Base-by-base conservation (phyloP, 2,113 vertebrate species). In the Meleagris gallopavo region DNA sequence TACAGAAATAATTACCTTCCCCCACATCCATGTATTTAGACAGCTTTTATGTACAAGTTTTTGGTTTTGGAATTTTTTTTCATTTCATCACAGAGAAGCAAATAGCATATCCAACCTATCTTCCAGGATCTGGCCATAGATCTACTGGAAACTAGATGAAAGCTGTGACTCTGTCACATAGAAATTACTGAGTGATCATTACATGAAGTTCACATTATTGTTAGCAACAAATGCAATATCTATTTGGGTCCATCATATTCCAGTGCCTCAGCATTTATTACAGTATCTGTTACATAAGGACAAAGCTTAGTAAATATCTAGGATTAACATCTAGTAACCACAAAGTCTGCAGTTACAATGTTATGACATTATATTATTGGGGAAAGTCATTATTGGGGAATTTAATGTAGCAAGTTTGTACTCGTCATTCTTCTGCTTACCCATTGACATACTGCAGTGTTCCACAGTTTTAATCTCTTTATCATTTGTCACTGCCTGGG, bases 201-300 rank as follows among this genome's bases (percentile, higher is more conserved):
- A 17, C 43, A 38, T 1, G 1, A 27, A 2, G 4, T 10, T 18
- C 52, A 45, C 19, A 10, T 24, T 13, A 69, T 22, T 11, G 13
- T 3, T 5, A 34, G 21, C 8, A 79, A 16, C 2, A 4, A 69
- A 60, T 58, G 36, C 8, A 48, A 0, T 13, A 57, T 22, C 11
- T 69, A 27, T 3, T 18, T n/a, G 40, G 48, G 13, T 20, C 30
- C 4, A 2, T 3, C 27, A 9, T 27, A 41, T 54, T 45, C 30
- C 50, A 64, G 7, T 13, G 41, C 48, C 78, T 65, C 1, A 0
- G 5, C 12, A 32, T 22, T n/a, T 11, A 17, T 21, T 50, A 18
- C 4, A 12, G 2, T 2, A 2, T n/a, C 12, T 70, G 36, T 78
- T 43, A 69, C 6, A 13, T 29, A 34, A 54, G n/a, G 24, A 45